These are phyloP conservation scores for Upupa epops DNA, from an alignment of 2,113 vertebrate species.

Conservation along the genomic window DNA sequence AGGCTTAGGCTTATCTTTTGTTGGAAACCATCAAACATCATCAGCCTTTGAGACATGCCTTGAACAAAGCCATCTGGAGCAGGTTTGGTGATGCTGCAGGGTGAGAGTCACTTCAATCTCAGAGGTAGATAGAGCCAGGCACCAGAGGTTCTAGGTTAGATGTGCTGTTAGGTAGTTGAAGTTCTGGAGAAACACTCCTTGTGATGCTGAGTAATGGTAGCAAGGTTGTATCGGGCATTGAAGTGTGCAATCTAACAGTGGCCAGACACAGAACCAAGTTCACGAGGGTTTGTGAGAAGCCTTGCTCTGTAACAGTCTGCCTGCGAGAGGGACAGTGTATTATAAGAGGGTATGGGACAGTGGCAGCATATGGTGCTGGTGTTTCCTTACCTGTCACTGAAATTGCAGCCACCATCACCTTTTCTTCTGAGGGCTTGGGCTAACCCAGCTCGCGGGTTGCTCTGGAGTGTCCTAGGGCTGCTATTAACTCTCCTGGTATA, in stretches of 20 bases:
- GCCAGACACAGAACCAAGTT: not conserved
- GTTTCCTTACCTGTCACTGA: not conserved
- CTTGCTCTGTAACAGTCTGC: not conserved
- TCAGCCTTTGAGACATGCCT: not conserved
- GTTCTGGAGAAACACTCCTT: not conserved
- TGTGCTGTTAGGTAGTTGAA: not conserved
- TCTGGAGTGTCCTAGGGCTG: not conserved
- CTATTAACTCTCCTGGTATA: not conserved
- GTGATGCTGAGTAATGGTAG: not conserved
- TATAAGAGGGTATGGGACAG: not conserved
- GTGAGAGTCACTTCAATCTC: fast-evolving
- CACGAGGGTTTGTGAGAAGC: not conserved
- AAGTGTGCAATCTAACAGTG: not conserved
- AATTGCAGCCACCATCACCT: not conserved
- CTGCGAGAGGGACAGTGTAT: not conserved
- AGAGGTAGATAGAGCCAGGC: not conserved
- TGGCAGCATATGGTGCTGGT: not conserved
- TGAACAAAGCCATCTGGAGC: not conserved
- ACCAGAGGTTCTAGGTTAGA: not conserved
- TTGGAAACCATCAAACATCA: not conserved
- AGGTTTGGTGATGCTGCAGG: not conserved
- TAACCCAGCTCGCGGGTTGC: not conserved
- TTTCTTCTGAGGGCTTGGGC: not conserved
- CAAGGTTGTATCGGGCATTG: not conserved
- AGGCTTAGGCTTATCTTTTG: not conserved